Conservation (phyloP, 2,797 vertebrate species). For the Cyprinella venusta region DNA sequence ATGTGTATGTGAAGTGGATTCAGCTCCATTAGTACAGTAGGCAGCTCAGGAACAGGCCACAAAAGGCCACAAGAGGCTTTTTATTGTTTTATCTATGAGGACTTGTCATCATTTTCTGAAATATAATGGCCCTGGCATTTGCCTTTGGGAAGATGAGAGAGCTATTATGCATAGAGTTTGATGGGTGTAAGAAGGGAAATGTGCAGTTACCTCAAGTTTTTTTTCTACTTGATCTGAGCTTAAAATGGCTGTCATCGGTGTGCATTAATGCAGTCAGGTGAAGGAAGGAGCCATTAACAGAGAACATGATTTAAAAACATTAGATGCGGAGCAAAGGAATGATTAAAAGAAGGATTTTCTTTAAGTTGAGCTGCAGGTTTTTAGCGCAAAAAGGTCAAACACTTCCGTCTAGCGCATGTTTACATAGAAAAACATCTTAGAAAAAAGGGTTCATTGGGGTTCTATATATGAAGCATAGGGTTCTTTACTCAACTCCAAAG, state of each 20-base stretch:
- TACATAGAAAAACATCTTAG: neutral
- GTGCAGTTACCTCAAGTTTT: neutral
- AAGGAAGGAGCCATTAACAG: neutral
- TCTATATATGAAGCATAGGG: too few relatives aligned
- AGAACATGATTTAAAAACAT: neutral
- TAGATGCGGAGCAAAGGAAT: neutral
- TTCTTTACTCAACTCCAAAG: too few relatives aligned
- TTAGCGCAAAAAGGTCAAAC: neutral
- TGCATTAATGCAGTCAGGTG: neutral
- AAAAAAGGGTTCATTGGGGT: too few relatives aligned
- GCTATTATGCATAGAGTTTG: conserved; percentile 3
- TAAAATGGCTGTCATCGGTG: neutral
- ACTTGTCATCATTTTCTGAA: conserved; percentile 27
- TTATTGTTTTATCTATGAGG: conserved; percentile 29
- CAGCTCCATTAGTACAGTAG: conserved; percentile 1
- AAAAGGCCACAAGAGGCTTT: conserved; percentile 20
- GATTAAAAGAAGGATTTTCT: neutral
- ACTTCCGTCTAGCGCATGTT: neutral
- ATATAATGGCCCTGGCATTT: conserved; percentile 13
- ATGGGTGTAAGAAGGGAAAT: conserved; percentile 19
- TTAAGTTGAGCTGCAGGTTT: neutral
- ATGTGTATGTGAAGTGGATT: conserved; percentile 26
- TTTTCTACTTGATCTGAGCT: neutral
- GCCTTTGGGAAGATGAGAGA: conserved; percentile 1
- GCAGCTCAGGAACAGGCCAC: conserved; percentile 4